Percentiles rank a stretch among this genome's conserved stretches.
These are phyloP conservation scores for Drosophila melanogaster DNA, from an alignment of 1,140 invertebrate genomes.

Conservation along the genomic window DNA sequence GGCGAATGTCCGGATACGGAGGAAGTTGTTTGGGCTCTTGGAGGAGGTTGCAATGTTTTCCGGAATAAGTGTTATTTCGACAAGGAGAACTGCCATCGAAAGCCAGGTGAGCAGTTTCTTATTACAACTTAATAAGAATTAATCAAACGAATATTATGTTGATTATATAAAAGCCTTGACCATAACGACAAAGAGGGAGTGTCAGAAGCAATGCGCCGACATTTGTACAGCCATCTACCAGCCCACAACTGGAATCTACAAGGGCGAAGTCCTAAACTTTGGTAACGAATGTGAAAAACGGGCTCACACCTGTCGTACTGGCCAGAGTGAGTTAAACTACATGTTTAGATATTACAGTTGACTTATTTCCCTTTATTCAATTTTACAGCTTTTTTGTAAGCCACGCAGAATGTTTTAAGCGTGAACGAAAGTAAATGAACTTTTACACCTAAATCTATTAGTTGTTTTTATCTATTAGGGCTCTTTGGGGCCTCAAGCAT, in stretches of 20 bases:
- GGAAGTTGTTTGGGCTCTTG: conserved; percentile 63
- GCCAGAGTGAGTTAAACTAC: conserved; percentile 21
- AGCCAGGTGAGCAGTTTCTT: neutral
- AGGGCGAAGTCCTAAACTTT: conserved; percentile 23
- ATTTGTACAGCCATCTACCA: conserved; percentile 28
- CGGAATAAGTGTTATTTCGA: conserved; percentile 66
- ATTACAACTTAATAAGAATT: neutral
- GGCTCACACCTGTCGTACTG: conserved; percentile 12
- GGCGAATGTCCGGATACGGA: conserved; percentile 63
- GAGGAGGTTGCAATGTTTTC: conserved; percentile 49
- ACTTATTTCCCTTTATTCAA: too few species aligned
- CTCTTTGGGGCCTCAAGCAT: too few species aligned
- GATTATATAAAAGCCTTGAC: conserved; percentile 41
- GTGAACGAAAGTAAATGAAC: too few species aligned
- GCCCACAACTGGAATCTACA: conserved; percentile 35
- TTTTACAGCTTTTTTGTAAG: too few species aligned
- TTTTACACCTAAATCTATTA: too few species aligned
- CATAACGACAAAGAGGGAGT: conserved; percentile 49
- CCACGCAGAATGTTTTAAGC: too few species aligned
- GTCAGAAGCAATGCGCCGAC: conserved; percentile 37
- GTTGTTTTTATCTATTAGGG: too few species aligned
- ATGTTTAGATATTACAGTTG: too few species aligned
- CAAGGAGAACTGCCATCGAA: conserved; percentile 49
- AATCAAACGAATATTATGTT: neutral
- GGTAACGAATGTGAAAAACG: conserved; percentile 37